These are phyloP conservation scores for Archilochus colubris DNA, from an alignment of 2,113 vertebrate genomes.

Conservation along the genomic window DNA sequence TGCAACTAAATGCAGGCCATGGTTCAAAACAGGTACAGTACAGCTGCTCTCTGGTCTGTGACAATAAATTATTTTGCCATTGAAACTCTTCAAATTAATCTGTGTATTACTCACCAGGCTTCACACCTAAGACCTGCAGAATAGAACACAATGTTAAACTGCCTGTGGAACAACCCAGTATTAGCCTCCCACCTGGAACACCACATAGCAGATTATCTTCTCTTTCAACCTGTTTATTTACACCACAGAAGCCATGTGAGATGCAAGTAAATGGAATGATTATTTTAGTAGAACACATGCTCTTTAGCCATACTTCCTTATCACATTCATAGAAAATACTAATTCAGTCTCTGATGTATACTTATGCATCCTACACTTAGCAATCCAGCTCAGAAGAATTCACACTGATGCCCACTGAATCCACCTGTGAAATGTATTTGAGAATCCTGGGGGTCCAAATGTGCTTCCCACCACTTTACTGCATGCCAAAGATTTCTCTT, in stretches of 20 bases:
- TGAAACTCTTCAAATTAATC: not conserved
- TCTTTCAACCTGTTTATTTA: not conserved
- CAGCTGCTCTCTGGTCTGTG: not conserved
- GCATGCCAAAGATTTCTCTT: slow-evolving; percentile 17
- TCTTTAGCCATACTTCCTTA: not conserved
- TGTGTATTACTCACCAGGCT: not conserved
- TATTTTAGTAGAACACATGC: not conserved
- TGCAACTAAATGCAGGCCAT: not conserved
- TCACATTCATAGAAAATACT: not conserved
- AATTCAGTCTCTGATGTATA: not conserved
- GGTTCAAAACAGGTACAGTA: not conserved
- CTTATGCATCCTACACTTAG: not conserved
- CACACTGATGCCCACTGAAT: rapidly evolving
- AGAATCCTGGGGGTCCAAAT: not conserved
- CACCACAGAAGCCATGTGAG: not conserved
- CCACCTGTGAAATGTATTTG: not conserved
- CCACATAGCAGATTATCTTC: not conserved
- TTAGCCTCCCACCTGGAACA: not conserved
- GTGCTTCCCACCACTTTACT: not conserved
- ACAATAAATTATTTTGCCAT: not conserved
- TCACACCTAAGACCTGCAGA: not conserved
- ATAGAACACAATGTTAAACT: not conserved
- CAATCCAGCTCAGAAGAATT: not conserved
- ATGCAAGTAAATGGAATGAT: not conserved
- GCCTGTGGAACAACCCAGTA: not conserved